Percentiles rank a stretch among this genome's conserved stretches.
Conservation (phyloP, 2,888 invertebrate genomes). For the Pharmacophagus antenor region DNA sequence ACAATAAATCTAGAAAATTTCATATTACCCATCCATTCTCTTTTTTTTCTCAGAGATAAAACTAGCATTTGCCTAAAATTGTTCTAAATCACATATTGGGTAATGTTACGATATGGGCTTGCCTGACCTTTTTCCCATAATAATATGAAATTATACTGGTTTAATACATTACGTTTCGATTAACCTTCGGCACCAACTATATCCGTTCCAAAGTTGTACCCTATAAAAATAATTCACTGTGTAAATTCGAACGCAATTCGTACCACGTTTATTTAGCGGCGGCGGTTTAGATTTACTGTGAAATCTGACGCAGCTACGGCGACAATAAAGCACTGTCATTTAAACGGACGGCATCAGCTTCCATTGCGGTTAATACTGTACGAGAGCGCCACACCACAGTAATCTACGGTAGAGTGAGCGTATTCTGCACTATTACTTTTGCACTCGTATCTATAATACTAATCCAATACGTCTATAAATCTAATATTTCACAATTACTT, state of each 20-base stretch:
- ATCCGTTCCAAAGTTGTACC: constrained; percentile 2
- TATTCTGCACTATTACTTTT: constrained; percentile 21
- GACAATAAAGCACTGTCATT: constrained; percentile 29
- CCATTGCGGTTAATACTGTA: constrained; percentile 27
- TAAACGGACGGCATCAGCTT: constrained; percentile 24
- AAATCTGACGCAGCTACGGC: constrained; percentile 28
- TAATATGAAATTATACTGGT: neutral
- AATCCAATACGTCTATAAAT: neutral
- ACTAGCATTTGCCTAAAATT: too few relatives aligned
- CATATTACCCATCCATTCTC: too few relatives aligned
- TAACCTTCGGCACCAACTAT: neutral
- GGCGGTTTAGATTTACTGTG: constrained; percentile 27
- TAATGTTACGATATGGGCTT: too few relatives aligned
- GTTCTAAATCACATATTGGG: too few relatives aligned
- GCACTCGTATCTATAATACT: constrained; percentile 2
- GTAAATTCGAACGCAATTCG: constrained; percentile 25
- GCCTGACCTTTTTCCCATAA: neutral
- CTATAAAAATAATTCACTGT: constrained; percentile 1
- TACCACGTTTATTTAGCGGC: constrained; percentile 20
- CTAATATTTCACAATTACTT: neutral
- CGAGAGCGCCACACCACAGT: constrained; percentile 21
- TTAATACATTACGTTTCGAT: neutral
- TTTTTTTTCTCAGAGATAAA: too few relatives aligned
- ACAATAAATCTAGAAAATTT: too few relatives aligned
- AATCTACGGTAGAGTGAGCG: constrained; percentile 19